These are phyloP conservation scores for Poeciliopsis infans DNA, from an alignment of 2,797 vertebrate species.

Conservation along the genomic window DNA sequence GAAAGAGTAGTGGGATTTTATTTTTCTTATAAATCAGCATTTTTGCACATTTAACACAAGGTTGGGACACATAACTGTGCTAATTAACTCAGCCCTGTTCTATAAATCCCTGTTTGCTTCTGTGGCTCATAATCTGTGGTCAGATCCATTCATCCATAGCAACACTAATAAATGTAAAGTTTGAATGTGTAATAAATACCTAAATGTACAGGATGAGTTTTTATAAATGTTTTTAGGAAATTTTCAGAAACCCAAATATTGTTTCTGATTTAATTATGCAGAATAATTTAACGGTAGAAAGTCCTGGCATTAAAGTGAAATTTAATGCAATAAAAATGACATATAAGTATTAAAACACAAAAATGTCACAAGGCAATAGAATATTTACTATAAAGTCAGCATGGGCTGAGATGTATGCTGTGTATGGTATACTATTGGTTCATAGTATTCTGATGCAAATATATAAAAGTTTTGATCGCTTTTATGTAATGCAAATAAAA, in stretches of 20 bases:
- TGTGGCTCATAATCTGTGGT: not conserved
- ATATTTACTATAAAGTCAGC: not conserved
- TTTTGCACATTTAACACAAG: slow-evolving; percentile 3
- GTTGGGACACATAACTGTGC: not conserved
- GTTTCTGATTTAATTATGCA: not conserved
- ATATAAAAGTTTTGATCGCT: not conserved
- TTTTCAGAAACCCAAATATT: not conserved
- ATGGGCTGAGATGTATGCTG: not conserved
- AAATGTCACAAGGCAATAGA: not conserved
- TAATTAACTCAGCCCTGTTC: not conserved
- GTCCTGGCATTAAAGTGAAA: not conserved
- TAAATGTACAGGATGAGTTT: not conserved
- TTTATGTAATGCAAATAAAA: not conserved
- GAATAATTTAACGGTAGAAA: not conserved
- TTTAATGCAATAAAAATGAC: not conserved
- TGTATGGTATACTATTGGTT: no score
- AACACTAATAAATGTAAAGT: not conserved
- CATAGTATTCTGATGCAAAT: not conserved
- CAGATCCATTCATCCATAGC: not conserved
- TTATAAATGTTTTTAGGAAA: not conserved
- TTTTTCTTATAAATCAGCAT: slow-evolving; percentile 1
- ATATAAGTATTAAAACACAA: not conserved
- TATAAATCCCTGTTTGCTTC: not conserved
- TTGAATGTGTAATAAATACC: not conserved
- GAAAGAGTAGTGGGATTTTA: not conserved